phyloP scores from a whole-genome alignment of 2,113 vertebrate species.

The Boleophthalmus pectinirostris region DNA sequence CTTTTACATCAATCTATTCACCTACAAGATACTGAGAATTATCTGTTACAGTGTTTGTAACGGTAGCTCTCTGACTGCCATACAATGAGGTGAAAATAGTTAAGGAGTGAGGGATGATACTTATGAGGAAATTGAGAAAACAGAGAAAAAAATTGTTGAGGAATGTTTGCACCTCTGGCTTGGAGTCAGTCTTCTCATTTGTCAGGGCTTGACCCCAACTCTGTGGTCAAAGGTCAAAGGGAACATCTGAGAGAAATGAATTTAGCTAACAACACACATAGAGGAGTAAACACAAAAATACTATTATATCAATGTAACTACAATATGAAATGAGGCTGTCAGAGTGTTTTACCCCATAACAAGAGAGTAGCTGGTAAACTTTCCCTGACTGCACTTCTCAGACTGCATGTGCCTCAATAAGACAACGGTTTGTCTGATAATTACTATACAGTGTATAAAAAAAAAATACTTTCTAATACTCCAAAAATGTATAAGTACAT shows the following conservation, averaged over 20 bases:
- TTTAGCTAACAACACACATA: constrained; percentile 32
- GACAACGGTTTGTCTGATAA: too few relatives aligned
- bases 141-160: constrained; percentile 66
- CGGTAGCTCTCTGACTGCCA: constrained; percentile 41
- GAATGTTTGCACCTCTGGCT: constrained; percentile 72
- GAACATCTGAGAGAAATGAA: constrained; percentile 63
- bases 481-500: not conserved
- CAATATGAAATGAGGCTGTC: not conserved
- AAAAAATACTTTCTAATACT: not conserved
- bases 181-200: constrained; percentile 70
- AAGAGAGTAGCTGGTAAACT: not conserved
- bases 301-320: not conserved
- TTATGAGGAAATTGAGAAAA: constrained; percentile 45
- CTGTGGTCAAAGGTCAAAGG: constrained; percentile 57
- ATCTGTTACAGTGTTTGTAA: constrained; percentile 33
- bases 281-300: constrained; percentile 44
- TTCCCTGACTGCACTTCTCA: too few relatives aligned
- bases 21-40: constrained; percentile 38
- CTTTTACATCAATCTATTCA: constrained; percentile 27
- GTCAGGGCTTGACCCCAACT: constrained; percentile 68
- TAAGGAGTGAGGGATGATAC: constrained; percentile 46
- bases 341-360: not conserved
- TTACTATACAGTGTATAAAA: not conserved
- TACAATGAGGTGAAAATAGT: constrained; percentile 35
- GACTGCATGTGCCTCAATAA: too few relatives aligned